Evolutionary conservation across 1,140 invertebrate genomes (phyloP), one percentile per base, ranked within the genome.

Genomic region (Hormaphis cornu): DNA sequence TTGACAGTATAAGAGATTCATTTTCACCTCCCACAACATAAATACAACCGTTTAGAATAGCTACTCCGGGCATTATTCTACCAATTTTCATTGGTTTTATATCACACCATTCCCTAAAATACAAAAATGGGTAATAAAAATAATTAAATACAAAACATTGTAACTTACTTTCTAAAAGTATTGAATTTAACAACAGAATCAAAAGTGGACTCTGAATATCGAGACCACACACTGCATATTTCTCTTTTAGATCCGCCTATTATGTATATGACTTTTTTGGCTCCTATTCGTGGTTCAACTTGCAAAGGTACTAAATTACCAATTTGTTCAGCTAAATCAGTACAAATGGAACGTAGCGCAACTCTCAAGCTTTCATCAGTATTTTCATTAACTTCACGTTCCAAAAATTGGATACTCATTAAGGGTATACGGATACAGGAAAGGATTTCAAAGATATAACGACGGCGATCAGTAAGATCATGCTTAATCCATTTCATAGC

Each of bases 11-110:
- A 74, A 91, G 87, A 3, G 89, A 91, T 72, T 92, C 90, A 70
- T 91, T 86, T 77, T 95, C 93, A 1, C 94, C 94, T 53, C 93
- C 93, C 33, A 95, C 87, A 8, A 93, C 93, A 76, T 93, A 97
- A 70, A 97, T 90, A 73, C 89, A 84, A 12, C 90, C 91, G 75
- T 93, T 88, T 42, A 96, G 77, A n/a, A 88, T 83, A 2, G 92
- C 90, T 8, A 95, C 90, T 37, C 92, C 93, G 1, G 93, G 93
- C 71, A 95, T 81, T 75, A 95, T 94, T 72, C 93, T 81, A 1
- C 90, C 89, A 72, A 93, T 89, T 52, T 85, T 83, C 86, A 97
- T 95, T 3, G 91, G 84, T 10, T 87, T 82, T 3, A 88, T 84
- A 76, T 87, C 84, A 69, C 84, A 85, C 90, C 90, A 94, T 79